Percentiles rank a stretch among this genome's conserved stretches.
These are phyloP conservation scores for Rallus crepitans DNA, from an alignment of 2,797 vertebrate genomes.

Conservation along the genomic window DNA sequence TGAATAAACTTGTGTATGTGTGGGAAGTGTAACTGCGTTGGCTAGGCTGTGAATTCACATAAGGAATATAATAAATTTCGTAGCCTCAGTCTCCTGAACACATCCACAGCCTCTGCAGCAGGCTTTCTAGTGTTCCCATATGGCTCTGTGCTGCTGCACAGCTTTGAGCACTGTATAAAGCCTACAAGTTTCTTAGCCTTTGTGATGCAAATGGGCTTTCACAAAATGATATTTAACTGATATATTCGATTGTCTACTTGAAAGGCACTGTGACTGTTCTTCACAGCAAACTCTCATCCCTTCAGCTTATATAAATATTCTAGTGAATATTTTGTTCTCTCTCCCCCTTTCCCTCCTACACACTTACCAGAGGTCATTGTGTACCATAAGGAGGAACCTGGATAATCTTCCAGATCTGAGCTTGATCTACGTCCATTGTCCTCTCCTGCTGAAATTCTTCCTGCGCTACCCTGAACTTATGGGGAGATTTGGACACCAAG, in stretches of 20 bases:
- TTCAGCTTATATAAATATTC: neutral
- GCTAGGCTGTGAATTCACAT: constrained; percentile 40
- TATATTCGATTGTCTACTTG: constrained; percentile 45
- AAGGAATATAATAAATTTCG: constrained; percentile 14
- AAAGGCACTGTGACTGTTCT: constrained; percentile 35
- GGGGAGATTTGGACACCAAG: constrained; percentile 82
- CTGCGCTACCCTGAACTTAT: constrained; percentile 85
- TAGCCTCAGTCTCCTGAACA: neutral
- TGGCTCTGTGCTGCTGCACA: constrained; percentile 34
- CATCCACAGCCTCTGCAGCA: constrained; percentile 42
- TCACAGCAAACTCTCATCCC: neutral
- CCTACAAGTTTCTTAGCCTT: constrained; percentile 33
- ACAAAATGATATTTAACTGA: constrained; percentile 28
- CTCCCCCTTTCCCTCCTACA: constrained; percentile 3
- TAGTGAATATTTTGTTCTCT: constrained; percentile 25
- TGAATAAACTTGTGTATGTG: constrained; percentile 41
- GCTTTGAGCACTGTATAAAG: constrained; percentile 41
- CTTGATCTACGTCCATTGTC: constrained; percentile 86
- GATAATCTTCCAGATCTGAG: constrained; percentile 79
- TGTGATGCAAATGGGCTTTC: constrained; percentile 58
- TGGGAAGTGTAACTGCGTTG: constrained; percentile 50
- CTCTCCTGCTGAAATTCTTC: constrained; percentile 87
- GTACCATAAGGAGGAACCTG: constrained; percentile 82
- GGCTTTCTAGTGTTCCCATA: constrained; percentile 44
- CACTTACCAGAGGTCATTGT: constrained; percentile 79